Base-by-base conservation (phyloP, 2,113 vertebrate species). In the Strigops habroptila region DNA sequence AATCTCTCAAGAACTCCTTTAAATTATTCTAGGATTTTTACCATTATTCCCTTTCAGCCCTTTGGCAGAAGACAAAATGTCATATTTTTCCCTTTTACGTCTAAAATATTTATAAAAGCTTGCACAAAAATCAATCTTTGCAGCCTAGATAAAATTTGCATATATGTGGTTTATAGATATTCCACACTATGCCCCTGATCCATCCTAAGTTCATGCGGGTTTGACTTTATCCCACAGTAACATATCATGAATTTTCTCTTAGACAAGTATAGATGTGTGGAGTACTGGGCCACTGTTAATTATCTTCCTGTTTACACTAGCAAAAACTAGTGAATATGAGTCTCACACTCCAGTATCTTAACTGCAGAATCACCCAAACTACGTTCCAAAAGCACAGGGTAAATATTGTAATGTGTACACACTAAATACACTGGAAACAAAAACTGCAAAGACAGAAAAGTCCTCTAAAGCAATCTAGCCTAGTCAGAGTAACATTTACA, bases 91-190 rank as follows among this genome's bases (percentile, higher is more conserved):
- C 8, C 27, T 7, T 76, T 94, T 77, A 70, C 39, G 4, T 49
- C 49, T 94, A 62, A 92, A 95, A 76, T 91, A 87, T 79, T 87
- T 87, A 80, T 62, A 80, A 88, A 94, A 93, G 6, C 41, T 83
- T 90, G n/a, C 37, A 77, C 33, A 65, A 93, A 94, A 94, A 37
- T 79, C 78, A 52, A 8, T 63, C 33, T 83, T 48, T 83, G 31
- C 49, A 81, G 63, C 41, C 41, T 28, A 39, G 62, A 70, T 49
- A 81, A 77, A 93, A 94, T 93, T 74, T 92, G 41, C 68, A 90
- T 78, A 63, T 37, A 19, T 0, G 1, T 53, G 15, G 7, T 41
- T 49, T 86, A 81, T 67, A 86, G 77, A 83, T 77, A 90, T 88
- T 77, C 46, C 28, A 67, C 18, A 44, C 28, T 65, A 33, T 41